These are phyloP conservation scores for Bellardia bayeri DNA, from an alignment of 2,888 invertebrate species.

Conservation along the genomic window DNA sequence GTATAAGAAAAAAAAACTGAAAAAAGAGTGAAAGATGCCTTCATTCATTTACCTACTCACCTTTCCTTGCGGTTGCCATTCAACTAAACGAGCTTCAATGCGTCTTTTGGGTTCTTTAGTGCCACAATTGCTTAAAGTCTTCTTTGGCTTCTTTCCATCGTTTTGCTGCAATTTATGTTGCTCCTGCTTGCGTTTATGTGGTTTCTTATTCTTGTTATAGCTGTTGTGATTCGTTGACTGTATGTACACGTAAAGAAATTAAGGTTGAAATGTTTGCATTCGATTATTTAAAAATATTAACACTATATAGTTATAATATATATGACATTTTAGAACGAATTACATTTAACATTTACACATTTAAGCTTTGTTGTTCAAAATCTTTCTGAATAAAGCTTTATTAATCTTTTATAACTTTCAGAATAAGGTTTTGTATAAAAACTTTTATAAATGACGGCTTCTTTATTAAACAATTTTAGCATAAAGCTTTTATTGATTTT, in stretches of 20 bases:
- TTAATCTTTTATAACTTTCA: too few relatives aligned
- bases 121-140: slow-evolving; percentile 85
- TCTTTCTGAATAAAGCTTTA: too few relatives aligned
- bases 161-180: slow-evolving; percentile 78
- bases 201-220: slow-evolving; percentile 70
- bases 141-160: slow-evolving; percentile 83
- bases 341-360: too few relatives aligned
- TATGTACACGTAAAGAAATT: slow-evolving; percentile 20
- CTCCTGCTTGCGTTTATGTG: slow-evolving; percentile 71
- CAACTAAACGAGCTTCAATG: slow-evolving; percentile 85
- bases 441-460: too few relatives aligned
- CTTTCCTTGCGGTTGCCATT: slow-evolving; percentile 87
- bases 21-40: slow-evolving; percentile 23
- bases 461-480: too few relatives aligned
- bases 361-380: too few relatives aligned
- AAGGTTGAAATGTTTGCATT: not conserved
- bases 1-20: not conserved
- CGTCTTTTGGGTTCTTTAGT: slow-evolving; percentile 85
- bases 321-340: too few relatives aligned
- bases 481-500: too few relatives aligned
- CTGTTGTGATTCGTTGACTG: slow-evolving; percentile 59
- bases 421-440: too few relatives aligned
- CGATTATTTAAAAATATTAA: too few relatives aligned
- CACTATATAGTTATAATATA: too few relatives aligned
- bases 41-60: slow-evolving; percentile 74